These are phyloP conservation scores for Phrynocephalus guinanensis DNA, from an alignment of 2,797 vertebrate species.

Conservation along the genomic window DNA sequence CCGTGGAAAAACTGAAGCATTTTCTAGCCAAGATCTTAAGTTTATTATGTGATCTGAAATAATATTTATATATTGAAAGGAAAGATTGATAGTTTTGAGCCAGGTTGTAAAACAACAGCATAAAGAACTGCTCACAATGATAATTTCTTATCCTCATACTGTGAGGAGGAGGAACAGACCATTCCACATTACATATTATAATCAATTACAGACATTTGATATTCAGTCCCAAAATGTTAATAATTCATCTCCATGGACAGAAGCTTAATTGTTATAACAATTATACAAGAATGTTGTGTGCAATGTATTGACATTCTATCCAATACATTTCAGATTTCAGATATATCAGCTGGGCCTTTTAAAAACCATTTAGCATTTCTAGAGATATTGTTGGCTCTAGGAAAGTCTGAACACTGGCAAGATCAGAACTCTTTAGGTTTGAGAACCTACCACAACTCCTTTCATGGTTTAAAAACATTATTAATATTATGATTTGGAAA, in stretches of 20 bases:
- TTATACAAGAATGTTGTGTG: background rate
- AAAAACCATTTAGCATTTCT: background rate
- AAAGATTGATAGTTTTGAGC: slow-evolving; percentile 27
- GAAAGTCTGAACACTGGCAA: background rate
- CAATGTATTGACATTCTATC: background rate
- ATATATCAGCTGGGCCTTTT: background rate
- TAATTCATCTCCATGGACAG: background rate
- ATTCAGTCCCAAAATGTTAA: background rate
- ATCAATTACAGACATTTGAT: background rate
- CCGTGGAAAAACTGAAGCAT: slow-evolving; percentile 39
- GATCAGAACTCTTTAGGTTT: too few species aligned
- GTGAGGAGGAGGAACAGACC: background rate
- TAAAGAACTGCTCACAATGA: slow-evolving; percentile 18
- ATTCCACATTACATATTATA: background rate
- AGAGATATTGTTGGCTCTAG: background rate
- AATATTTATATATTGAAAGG: slow-evolving; percentile 20
- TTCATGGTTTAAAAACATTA: too few species aligned
- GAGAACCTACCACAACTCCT: too few species aligned
- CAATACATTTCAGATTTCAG: background rate
- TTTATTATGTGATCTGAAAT: slow-evolving; percentile 20
- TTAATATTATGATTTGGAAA: background rate
- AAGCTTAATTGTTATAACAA: background rate
- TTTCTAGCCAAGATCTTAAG: slow-evolving; percentile 45
- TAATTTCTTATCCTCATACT: slow-evolving; percentile 35
- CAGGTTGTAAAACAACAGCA: slow-evolving; percentile 43